Evolutionary conservation across 2,888 invertebrate species (phyloP).

Genomic region (Congeria kusceri): DNA sequence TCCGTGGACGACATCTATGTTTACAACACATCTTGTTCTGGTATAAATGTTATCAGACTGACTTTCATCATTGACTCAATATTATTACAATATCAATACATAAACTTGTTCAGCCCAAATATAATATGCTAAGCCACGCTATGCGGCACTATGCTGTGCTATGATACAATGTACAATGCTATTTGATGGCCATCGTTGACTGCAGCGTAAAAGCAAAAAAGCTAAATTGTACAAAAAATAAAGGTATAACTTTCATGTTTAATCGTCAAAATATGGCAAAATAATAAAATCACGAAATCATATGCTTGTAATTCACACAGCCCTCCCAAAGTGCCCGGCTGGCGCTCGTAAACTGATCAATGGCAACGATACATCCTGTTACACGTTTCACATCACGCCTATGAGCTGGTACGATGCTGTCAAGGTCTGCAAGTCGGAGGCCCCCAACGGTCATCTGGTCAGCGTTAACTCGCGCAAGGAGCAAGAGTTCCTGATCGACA

Average conservation of each 20-base stretch:
- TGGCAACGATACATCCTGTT: slow-evolving; percentile 69
- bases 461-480: slow-evolving; percentile 62
- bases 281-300: too few relatives aligned
- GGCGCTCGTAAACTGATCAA: slow-evolving; percentile 38
- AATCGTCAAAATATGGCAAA: too few relatives aligned
- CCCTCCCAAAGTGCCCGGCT: slow-evolving; percentile 59
- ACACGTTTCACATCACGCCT: slow-evolving; percentile 70
- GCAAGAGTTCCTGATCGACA: slow-evolving; percentile 65
- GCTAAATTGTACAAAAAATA: too few relatives aligned
- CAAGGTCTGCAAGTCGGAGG: slow-evolving; percentile 62
- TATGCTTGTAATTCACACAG: slow-evolving; percentile 31
- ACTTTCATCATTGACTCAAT: too few relatives aligned
- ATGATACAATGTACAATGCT: too few relatives aligned
- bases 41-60: slow-evolving; percentile 42
- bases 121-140: too few relatives aligned
- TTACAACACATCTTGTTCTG: slow-evolving; percentile 71
- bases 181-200: background rate
- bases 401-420: slow-evolving; percentile 67
- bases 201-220: background rate
- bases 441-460: slow-evolving; percentile 64
- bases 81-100: too few relatives aligned
- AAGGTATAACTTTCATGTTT: too few relatives aligned
- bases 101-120: too few relatives aligned
- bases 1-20: slow-evolving; percentile 74
- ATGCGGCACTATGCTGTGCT: too few relatives aligned